Conservation (phyloP, 2,888 invertebrate species). For the Cheilosia soror region DNA sequence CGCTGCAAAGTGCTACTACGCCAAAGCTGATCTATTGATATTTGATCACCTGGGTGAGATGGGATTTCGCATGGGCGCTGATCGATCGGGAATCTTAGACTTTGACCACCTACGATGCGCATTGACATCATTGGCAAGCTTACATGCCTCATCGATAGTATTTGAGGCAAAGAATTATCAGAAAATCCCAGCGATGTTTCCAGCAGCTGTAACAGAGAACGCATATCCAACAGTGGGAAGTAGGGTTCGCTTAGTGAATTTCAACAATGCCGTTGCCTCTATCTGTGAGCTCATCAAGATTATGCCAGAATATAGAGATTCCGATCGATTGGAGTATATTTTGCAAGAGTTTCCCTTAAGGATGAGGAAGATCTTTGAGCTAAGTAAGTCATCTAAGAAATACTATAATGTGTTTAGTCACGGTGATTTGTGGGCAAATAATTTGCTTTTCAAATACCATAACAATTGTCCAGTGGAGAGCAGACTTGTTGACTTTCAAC, state of each 20-base stretch:
- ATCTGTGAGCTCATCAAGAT: constrained; percentile 79
- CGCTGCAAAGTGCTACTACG: constrained; percentile 83
- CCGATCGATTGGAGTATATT: constrained; percentile 77
- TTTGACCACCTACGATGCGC: constrained; percentile 82
- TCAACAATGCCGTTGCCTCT: constrained; percentile 79
- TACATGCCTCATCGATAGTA: constrained; percentile 84
- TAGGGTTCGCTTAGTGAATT: constrained; percentile 79
- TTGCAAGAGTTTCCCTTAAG: constrained; percentile 77
- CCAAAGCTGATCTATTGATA: constrained; percentile 82
- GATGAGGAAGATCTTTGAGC: constrained; percentile 80
- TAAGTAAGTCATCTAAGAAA: constrained; percentile 80
- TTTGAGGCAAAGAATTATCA: constrained; percentile 79
- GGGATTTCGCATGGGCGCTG: constrained; percentile 80
- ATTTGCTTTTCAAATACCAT: constrained; percentile 83
- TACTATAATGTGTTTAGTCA: constrained; percentile 83
- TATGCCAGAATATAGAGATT: constrained; percentile 80
- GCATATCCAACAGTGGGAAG: constrained; percentile 80
- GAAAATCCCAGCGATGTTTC: constrained; percentile 78
- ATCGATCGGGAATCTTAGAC: constrained; percentile 80
- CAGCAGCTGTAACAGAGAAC: constrained; percentile 81
- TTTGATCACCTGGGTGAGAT: constrained; percentile 83
- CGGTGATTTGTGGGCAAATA: constrained; percentile 84
- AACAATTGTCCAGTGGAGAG: constrained; percentile 85
- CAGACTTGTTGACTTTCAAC: constrained; percentile 89
- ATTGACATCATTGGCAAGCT: constrained; percentile 82